Conservation (phyloP, 2,113 vertebrate genomes). For the Naja naja region DNA sequence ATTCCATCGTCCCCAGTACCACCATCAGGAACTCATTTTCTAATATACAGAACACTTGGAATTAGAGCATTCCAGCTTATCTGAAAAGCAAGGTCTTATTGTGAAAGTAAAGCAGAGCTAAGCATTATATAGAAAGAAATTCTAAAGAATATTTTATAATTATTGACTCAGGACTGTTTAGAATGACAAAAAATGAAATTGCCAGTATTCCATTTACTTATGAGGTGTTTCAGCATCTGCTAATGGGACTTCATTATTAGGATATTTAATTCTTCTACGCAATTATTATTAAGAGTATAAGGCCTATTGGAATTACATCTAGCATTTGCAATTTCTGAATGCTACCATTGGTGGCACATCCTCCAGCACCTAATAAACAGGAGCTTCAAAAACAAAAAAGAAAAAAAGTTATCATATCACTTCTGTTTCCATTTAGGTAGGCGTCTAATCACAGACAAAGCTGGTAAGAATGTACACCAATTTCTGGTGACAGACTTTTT, state of each 20-base stretch:
- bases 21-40: constrained; percentile 33
- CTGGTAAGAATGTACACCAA: constrained; percentile 50
- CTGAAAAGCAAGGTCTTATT: constrained; percentile 48
- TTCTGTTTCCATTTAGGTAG: constrained; percentile 41
- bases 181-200: constrained; percentile 11
- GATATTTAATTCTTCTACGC: constrained; percentile 1
- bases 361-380: constrained; percentile 7
- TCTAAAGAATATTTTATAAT: background rate
- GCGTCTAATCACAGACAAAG: constrained; percentile 50
- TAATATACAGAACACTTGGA: background rate
- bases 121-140: background rate
- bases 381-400: constrained; percentile 17
- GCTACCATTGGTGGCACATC: background rate
- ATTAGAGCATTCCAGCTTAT: constrained; percentile 16
- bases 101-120: constrained; percentile 7
- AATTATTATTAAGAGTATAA: constrained; percentile 24
- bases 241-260: constrained; percentile 39
- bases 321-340: background rate
- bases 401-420: background rate
- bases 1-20: constrained; percentile 41
- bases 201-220: constrained; percentile 5
- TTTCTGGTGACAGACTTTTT: constrained; percentile 7
- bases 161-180: background rate
- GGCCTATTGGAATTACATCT: background rate
- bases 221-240: constrained; percentile 14